Base-by-base conservation (phyloP, 2,888 invertebrate species). In the Neoscelio sp. region DNA sequence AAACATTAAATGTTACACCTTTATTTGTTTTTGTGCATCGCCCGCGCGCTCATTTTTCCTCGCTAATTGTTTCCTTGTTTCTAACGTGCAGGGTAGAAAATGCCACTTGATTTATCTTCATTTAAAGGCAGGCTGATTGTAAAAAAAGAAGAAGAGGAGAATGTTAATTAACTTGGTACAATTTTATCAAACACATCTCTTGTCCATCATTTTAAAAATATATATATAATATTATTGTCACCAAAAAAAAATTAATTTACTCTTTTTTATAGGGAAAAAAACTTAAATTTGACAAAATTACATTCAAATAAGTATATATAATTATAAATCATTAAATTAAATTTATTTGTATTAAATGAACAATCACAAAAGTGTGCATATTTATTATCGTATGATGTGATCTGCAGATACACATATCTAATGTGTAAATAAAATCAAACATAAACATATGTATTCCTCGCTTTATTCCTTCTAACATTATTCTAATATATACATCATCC, bases 1-100 rank as follows among this genome's bases (percentile, higher is more conserved):
- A 89, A 89, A 88, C 88, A 89, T 89, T 87, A 88, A 89, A 87
- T 88, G 87, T 89, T 89, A 87, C 87, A 85, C 88, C 54, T 82
- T 82, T 80, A 81, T 82, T 83, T 84, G 83, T 71, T 79, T 82
- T 85, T 64, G 82, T 81, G 81, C 82, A 83, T 76, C 79, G 78
- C 75, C 78, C 58, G 64, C 81, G 82, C 77, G 77, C n/a, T n/a
- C 78, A 79, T 50, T 60, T 67, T 56, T 62, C 54, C 28, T 74
- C 50, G 38, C 28, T 67, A 71, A 65, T 71, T 68, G 18, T 80
- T 71, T 42, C 48, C 71, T 62, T 15, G 56, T 80, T 80, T 70
- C 33, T 75, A 74, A 76, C 73, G 81, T 74, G 78, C 60, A 80
- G 74, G 73, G 62, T 81, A 76, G 78, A 81, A 81, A 80, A 64